Conservation (phyloP, 2,113 vertebrate species). For the Nerophis lumbriciformis region DNA sequence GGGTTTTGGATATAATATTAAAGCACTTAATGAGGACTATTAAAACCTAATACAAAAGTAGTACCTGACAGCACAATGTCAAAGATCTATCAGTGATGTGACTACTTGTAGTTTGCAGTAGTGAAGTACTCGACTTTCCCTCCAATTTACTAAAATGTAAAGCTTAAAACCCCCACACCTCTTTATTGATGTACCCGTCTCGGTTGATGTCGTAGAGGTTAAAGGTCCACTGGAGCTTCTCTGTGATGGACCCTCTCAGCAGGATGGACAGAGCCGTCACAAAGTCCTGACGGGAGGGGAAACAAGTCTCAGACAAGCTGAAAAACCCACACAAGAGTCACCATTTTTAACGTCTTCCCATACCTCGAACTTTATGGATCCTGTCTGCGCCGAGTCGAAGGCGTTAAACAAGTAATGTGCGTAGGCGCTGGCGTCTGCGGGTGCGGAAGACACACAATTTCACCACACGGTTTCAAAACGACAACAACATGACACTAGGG, state of each 20-base stretch:
- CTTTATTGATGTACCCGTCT: conserved; percentile 94
- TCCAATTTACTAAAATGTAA: background rate
- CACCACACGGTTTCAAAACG: background rate
- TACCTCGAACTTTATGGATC: conserved; percentile 97
- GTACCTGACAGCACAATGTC: no score
- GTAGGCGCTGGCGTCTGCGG: conserved; percentile 90
- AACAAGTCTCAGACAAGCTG: background rate
- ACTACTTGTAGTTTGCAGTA: no score
- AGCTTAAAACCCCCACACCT: conserved; percentile 68
- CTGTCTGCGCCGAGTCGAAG: conserved; percentile 85
- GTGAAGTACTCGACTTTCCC: no score
- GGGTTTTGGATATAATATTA: background rate
- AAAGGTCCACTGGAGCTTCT: conserved; percentile 95
- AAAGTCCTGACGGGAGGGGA: conserved; percentile 79
- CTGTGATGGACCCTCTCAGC: conserved; percentile 85
- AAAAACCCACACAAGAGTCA: background rate
- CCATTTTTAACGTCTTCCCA: no score
- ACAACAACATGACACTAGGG: background rate
- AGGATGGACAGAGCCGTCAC: conserved; percentile 89
- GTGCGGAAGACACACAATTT: background rate
- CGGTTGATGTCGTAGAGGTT: conserved; percentile 97
- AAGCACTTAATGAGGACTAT: no score
- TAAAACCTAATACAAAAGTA: no score
- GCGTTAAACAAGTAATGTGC: conserved; percentile 97
- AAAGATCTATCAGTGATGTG: no score